Conservation (phyloP, 2,888 invertebrate species). For the Lysandra coridon region DNA sequence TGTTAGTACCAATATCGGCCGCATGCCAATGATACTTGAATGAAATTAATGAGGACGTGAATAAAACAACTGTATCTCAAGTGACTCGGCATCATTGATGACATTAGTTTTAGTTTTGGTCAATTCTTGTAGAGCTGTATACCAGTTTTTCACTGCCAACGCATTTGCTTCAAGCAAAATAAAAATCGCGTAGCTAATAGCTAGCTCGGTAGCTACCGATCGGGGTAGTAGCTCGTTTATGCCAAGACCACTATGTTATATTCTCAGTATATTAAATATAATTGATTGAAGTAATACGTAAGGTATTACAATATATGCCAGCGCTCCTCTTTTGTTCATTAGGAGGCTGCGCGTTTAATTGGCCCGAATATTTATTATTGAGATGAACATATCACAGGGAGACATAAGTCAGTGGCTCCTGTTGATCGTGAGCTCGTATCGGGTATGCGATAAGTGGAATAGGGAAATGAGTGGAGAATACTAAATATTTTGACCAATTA, state of each 20-base stretch:
- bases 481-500: background rate
- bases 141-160: no score
- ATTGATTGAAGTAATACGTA: constrained; percentile 2
- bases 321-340: constrained; percentile 36
- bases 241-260: background rate
- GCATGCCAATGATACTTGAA: no score
- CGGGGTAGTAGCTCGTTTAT: background rate
- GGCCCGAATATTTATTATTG: constrained; percentile 77
- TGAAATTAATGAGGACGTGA: no score
- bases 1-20: no score
- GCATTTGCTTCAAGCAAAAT: no score
- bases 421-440: constrained; percentile 76
- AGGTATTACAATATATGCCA: constrained; percentile 33
- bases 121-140: no score
- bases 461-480: constrained; percentile 48
- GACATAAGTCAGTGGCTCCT: constrained; percentile 75
- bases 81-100: no score
- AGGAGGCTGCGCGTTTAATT: constrained; percentile 58
- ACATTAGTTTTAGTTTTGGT: no score
- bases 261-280: background rate
- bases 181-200: no score
- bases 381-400: constrained; percentile 74
- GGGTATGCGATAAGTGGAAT: constrained; percentile 70
- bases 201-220: no score
- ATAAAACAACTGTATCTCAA: no score